Evolutionary conservation across 2,888 invertebrate genomes (phyloP), one percentile per base, ranked within the genome.

Genomic region (Mythimna vitellina): DNA sequence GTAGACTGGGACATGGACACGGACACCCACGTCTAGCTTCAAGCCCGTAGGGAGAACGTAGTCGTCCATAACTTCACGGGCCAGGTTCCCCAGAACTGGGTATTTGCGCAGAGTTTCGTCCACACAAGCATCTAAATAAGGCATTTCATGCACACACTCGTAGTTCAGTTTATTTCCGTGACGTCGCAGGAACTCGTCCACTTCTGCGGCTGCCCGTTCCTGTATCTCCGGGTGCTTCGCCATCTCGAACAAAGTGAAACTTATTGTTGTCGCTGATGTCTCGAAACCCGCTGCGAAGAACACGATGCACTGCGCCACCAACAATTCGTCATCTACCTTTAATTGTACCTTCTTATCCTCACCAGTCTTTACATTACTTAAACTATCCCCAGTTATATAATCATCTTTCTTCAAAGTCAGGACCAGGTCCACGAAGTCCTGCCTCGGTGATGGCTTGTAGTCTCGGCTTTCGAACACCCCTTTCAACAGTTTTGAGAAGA

Each of bases 271-370:
- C 0, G 92, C 80, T 4, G 93, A 90, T 0, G 93, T 92, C 32
- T 94, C 93, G 49, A 85, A 93, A 0, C 93, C 93, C 17, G 91
- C 93, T 0, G 85, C 89, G 46, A 93, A 94, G 53, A 97, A 96
- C 0, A 95, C 81, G 12, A 96, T 91, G 1, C 96, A 94, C 68
- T 97, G 97, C 0, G 96, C 94, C 0, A 94, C 92, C 25, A 97
- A 77, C 60, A 96, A 87, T 1, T 95, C 90, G 12, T 95, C 83
- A 1, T 92, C 90, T 1, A 96, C 81, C 6, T 89, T 82, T 4
- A 93, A 46, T 3, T 75, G 20, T 25, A 87, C 65, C 42, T 84
- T 89, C 35, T 88, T 84, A 0, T 74, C 79, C 0, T 65, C 82
- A 3, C 80, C 85, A 8, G 72, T 76, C 35, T 86, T 87, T 12